Conservation (phyloP, 2,888 invertebrate genomes). For the Eristalinus sepulchralis region DNA sequence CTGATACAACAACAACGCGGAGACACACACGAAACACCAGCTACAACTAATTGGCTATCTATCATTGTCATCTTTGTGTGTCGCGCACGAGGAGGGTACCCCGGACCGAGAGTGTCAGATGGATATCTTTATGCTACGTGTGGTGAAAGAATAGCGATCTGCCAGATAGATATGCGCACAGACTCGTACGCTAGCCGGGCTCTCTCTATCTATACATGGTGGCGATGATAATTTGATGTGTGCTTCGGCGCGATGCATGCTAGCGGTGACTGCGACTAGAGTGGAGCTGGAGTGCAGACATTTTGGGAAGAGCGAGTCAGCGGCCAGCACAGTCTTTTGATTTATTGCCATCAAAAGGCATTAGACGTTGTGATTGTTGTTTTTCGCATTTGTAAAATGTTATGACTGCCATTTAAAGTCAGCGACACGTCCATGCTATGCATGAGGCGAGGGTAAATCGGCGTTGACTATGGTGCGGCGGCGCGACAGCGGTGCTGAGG, state of each 20-base stretch:
- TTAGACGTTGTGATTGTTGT: conserved; percentile 57
- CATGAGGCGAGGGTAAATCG: background rate
- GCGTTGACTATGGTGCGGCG: no score
- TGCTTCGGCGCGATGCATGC: conserved; percentile 29
- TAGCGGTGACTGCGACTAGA: background rate
- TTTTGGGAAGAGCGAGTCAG: background rate
- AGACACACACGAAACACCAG: conserved; percentile 13
- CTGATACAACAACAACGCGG: conserved; percentile 13
- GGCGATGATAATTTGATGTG: conserved; percentile 39
- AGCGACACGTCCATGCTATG: background rate
- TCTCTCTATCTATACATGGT: conserved; percentile 7
- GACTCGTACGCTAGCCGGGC: background rate
- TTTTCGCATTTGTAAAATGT: conserved; percentile 53
- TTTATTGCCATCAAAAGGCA: conserved; percentile 54
- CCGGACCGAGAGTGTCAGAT: conserved; percentile 57
- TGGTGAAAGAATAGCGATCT: conserved; percentile 20
- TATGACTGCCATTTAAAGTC: conserved; percentile 55
- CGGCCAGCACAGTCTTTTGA: conserved; percentile 42
- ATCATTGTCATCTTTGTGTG: conserved; percentile 69
- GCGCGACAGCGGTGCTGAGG: background rate
- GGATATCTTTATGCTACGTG: conserved; percentile 56
- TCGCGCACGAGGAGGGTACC: conserved; percentile 56
- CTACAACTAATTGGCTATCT: conserved; percentile 69
- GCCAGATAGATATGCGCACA: conserved; percentile 24
- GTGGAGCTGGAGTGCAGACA: background rate